Conservation (phyloP, 2,888 invertebrate species). For the Eustalomyia histrio region DNA sequence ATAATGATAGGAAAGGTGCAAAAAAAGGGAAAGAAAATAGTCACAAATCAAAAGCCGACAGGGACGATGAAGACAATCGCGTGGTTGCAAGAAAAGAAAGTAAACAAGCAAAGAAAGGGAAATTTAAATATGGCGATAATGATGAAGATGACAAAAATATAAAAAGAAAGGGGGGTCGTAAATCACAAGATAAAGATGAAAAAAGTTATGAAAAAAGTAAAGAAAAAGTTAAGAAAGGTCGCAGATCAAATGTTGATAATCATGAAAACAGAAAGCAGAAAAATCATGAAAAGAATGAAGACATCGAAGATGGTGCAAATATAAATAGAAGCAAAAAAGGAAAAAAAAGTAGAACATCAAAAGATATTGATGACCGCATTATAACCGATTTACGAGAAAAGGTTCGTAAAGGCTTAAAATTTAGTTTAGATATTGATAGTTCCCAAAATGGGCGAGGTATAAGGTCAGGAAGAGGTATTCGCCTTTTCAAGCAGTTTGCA, state of each 20-base stretch:
- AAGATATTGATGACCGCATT: slow-evolving; percentile 6
- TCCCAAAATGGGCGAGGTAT: not conserved
- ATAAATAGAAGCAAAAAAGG: not conserved
- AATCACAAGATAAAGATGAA: not conserved
- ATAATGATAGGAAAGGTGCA: not conserved
- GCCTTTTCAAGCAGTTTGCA: not conserved
- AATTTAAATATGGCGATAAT: not conserved
- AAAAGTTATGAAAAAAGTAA: not conserved
- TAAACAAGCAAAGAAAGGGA: not conserved
- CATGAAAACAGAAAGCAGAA: not conserved
- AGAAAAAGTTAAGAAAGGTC: not conserved
- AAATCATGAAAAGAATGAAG: not conserved
- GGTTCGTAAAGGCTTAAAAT: slow-evolving; percentile 49
- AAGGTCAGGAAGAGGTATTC: not conserved
- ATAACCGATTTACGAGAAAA: slow-evolving; percentile 53
- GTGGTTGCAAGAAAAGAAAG: no score
- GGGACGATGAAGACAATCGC: not conserved
- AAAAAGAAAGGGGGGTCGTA: not conserved
- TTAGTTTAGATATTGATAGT: not conserved
- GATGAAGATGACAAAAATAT: not conserved
- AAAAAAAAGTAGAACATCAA: not conserved
- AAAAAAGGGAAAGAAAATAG: not conserved
- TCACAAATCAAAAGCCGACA: not conserved
- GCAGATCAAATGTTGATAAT: not conserved
- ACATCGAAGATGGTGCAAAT: not conserved